Conservation (phyloP, 2,888 invertebrate species). For the Monochamus alternatus region DNA sequence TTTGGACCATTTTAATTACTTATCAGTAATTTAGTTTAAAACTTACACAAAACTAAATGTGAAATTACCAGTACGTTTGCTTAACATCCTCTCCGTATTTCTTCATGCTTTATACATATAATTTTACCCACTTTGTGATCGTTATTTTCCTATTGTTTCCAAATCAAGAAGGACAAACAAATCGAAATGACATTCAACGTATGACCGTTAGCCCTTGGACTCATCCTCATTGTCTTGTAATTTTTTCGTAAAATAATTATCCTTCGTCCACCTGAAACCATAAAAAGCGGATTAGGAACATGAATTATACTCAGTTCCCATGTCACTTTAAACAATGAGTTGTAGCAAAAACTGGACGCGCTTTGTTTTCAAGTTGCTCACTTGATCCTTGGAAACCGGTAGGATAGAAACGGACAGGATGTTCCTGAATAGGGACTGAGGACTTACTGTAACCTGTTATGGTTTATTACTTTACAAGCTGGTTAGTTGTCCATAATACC, state of each 20-base stretch:
- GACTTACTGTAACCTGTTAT: constrained; percentile 25
- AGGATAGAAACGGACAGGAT: constrained; percentile 35
- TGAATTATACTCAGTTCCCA: constrained; percentile 49
- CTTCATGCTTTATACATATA: too few species aligned
- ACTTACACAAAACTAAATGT: too few species aligned
- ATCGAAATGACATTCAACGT: neutral
- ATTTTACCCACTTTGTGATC: neutral
- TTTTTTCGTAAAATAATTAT: constrained; percentile 37
- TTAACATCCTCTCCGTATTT: too few species aligned
- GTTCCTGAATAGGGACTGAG: constrained; percentile 18
- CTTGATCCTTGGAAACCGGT: constrained; percentile 45
- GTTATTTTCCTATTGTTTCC: neutral
- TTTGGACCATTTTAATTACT: too few species aligned
- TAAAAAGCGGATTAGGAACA: constrained; percentile 41
- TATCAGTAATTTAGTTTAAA: too few species aligned
- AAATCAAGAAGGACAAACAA: neutral
- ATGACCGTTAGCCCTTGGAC: constrained; percentile 12
- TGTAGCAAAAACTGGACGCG: constrained; percentile 52
- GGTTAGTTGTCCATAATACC: neutral
- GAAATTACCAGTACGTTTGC: too few species aligned
- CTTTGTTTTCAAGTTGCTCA: constrained; percentile 51
- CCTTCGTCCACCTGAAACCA: constrained; percentile 37
- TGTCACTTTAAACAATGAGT: constrained; percentile 47
- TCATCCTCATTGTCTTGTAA: constrained; percentile 21
- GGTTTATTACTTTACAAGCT: neutral